Evolutionary conservation across 2,113 vertebrate species (phyloP).

Genomic region (Fregata magnificens): DNA sequence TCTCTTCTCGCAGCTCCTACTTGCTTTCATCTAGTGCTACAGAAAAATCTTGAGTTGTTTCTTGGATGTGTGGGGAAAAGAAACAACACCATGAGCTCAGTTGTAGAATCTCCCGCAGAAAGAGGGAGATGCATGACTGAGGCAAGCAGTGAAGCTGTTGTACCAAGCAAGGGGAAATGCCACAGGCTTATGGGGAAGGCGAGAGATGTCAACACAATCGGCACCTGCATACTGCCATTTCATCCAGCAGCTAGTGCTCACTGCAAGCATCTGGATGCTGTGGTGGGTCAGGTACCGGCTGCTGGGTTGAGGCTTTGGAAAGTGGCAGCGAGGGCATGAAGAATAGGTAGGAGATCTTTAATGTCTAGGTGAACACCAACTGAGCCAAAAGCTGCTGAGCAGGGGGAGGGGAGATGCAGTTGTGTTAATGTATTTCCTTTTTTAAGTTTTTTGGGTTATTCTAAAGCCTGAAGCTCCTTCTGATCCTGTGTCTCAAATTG

Average conservation of each 20-base stretch:
- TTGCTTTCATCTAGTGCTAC: background rate
- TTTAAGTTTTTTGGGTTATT: background rate
- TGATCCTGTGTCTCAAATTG: background rate
- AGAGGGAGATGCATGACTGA: accelerated
- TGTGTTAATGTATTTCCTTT: background rate
- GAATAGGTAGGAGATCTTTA: background rate
- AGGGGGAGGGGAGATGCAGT: background rate
- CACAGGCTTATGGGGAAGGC: background rate
- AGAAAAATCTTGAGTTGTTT: background rate
- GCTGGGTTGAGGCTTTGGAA: background rate
- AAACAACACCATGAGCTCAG: background rate
- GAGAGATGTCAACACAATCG: background rate
- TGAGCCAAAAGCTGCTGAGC: background rate
- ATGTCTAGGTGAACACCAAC: background rate
- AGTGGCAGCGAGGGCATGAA: background rate
- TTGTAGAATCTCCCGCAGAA: background rate
- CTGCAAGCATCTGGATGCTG: background rate
- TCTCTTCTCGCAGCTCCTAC: background rate
- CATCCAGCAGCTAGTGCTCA: background rate
- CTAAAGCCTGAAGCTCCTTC: background rate
- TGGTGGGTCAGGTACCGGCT: background rate
- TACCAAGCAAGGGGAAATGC: background rate
- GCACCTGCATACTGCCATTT: background rate
- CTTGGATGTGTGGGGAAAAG: background rate
- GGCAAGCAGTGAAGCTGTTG: background rate